Percentiles rank a stretch among this genome's conserved stretches.
phyloP scores from a whole-genome alignment of 1,140 invertebrate genomes.

The Nasonia giraulti region DNA sequence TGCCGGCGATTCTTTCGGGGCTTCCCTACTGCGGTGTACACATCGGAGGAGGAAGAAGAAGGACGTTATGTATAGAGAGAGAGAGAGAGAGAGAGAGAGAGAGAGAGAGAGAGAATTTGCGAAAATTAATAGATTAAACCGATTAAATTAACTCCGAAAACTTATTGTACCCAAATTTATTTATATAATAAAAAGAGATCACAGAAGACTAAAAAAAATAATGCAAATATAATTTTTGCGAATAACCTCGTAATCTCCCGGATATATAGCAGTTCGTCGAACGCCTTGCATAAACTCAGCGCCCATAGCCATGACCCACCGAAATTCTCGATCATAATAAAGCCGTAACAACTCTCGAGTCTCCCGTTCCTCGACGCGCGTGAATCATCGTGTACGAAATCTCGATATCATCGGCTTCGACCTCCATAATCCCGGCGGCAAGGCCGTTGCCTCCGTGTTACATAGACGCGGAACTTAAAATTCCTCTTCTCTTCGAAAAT shows the following conservation, averaged over 20 bases:
- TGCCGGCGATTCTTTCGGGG: neutral
- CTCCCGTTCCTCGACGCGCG: neutral
- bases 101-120: neutral
- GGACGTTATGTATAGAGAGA: neutral
- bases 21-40: neutral
- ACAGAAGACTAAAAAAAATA: too few species aligned
- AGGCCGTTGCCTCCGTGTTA: conserved; percentile 4
- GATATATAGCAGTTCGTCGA: too few species aligned
- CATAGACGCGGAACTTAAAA: neutral
- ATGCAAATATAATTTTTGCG: too few species aligned
- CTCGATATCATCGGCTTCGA: neutral
- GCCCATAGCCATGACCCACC: neutral
- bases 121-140: too few species aligned
- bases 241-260: too few species aligned
- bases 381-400: conserved; percentile 18
- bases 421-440: conserved; percentile 7
- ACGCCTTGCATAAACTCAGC: too few species aligned
- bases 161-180: too few species aligned
- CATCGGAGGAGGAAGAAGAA: too few species aligned
- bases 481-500: neutral
- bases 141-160: too few species aligned
- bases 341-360: neutral
- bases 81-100: neutral
- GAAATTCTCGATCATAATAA: neutral
- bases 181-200: too few species aligned